Percentiles rank a stretch among this genome's conserved stretches.
phyloP scores from a whole-genome alignment of 1,140 invertebrate genomes.

The Drosophila malerkotliana region DNA sequence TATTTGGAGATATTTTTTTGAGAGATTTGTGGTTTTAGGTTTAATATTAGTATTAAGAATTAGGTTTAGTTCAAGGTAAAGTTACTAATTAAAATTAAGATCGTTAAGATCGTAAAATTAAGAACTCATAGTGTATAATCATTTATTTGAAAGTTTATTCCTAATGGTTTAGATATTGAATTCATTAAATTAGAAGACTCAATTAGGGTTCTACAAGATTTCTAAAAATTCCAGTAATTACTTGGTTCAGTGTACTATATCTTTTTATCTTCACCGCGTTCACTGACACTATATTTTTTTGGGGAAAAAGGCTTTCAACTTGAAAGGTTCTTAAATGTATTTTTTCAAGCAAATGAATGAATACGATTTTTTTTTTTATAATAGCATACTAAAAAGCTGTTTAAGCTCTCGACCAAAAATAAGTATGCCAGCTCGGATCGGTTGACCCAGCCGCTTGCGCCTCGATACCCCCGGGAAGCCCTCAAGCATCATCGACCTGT shows the following conservation, averaged over 20 bases:
- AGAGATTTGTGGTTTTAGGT: too few species aligned
- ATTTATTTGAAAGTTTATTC: too few species aligned
- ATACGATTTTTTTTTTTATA: slow-evolving; percentile 23
- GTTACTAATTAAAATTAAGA: too few species aligned
- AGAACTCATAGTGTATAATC: too few species aligned
- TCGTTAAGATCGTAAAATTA: too few species aligned
- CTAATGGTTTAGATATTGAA: too few species aligned
- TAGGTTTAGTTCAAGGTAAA: too few species aligned
- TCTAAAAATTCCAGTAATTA: too few species aligned
- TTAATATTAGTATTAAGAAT: too few species aligned
- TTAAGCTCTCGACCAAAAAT: slow-evolving; percentile 64
- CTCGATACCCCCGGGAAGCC: background rate
- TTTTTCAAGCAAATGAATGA: slow-evolving; percentile 20
- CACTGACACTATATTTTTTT: background rate
- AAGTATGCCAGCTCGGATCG: slow-evolving; percentile 51
- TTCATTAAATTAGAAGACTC: too few species aligned
- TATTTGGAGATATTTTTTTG: too few species aligned
- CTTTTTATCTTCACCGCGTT: background rate
- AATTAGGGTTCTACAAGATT: too few species aligned
- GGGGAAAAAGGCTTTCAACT: background rate
- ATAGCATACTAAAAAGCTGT: slow-evolving; percentile 60
- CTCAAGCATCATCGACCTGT: slow-evolving; percentile 44
- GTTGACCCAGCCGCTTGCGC: slow-evolving; percentile 1
- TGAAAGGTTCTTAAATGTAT: background rate
- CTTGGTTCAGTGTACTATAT: background rate